These are phyloP conservation scores for Drosophila mayaguana DNA, from an alignment of 2,888 invertebrate genomes.

Conservation along the genomic window DNA sequence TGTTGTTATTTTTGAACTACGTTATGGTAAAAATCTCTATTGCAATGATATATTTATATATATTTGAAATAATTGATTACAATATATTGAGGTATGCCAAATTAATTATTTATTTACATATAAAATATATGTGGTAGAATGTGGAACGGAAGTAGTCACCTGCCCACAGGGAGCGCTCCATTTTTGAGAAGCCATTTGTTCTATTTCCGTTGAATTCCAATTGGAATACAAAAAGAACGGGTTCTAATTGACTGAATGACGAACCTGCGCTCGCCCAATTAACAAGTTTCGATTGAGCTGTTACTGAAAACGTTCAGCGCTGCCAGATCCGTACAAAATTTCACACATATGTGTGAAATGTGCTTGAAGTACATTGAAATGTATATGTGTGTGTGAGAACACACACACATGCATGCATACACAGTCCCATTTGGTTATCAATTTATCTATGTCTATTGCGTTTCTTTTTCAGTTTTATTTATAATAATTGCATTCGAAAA, in stretches of 20 bases:
- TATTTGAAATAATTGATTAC: slow-evolving; percentile 41
- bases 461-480: slow-evolving; percentile 23
- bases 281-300: slow-evolving; percentile 76
- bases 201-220: slow-evolving; percentile 63
- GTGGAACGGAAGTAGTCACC: slow-evolving; percentile 54
- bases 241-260: slow-evolving; percentile 74
- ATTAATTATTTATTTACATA: slow-evolving; percentile 36
- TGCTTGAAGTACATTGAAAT: slow-evolving; percentile 24
- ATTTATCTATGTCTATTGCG: slow-evolving; percentile 48
- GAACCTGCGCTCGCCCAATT: slow-evolving; percentile 71
- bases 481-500: slow-evolving; percentile 34
- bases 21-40: slow-evolving; percentile 39
- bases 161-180: slow-evolving; percentile 62
- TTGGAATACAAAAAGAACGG: slow-evolving; percentile 67
- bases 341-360: slow-evolving; percentile 68
- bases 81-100: slow-evolving; percentile 35
- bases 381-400: not conserved
- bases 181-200: slow-evolving; percentile 57
- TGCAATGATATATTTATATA: slow-evolving; percentile 13
- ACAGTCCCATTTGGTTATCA: slow-evolving; percentile 28
- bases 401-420: not conserved
- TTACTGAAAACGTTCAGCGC: slow-evolving; percentile 34
- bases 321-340: slow-evolving; percentile 58
- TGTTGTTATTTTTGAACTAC: not conserved
- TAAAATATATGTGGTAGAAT: slow-evolving; percentile 1